Conservation (phyloP, 1,140 invertebrate genomes). For the Drosophila setifemur region DNA sequence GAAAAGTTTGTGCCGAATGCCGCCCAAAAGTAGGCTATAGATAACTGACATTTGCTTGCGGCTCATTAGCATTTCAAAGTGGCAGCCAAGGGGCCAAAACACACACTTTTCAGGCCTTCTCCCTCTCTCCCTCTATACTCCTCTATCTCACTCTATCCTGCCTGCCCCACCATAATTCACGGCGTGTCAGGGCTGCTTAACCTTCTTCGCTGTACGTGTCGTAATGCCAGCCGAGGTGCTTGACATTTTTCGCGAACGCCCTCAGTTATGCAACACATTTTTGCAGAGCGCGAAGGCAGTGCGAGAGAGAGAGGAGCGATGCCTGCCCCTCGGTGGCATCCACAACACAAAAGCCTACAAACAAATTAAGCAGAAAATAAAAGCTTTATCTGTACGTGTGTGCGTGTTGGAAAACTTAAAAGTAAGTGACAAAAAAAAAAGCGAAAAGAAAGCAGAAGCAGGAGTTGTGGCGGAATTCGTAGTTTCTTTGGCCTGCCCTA, state of each 20-base stretch:
- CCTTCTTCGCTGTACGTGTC: slow-evolving; percentile 65
- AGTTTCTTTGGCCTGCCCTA: not conserved
- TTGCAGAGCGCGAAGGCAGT: no score
- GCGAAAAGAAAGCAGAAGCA: not conserved
- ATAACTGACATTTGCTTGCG: slow-evolving; percentile 68
- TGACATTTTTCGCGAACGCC: slow-evolving; percentile 76
- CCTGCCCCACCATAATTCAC: slow-evolving; percentile 46
- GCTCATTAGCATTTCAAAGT: slow-evolving; percentile 73
- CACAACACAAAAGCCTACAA: slow-evolving; percentile 60
- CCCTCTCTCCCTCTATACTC: not conserved
- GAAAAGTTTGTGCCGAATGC: slow-evolving; percentile 37
- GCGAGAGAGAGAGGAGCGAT: slow-evolving; percentile 1
- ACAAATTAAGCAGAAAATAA: slow-evolving; percentile 79
- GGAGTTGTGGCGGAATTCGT: not conserved
- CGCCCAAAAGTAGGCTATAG: slow-evolving; percentile 38
- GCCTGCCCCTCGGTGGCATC: slow-evolving; percentile 15
- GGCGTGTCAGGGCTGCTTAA: slow-evolving; percentile 73
- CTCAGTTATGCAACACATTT: slow-evolving; percentile 66
- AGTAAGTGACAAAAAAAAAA: slow-evolving; percentile 20
- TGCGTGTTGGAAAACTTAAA: slow-evolving; percentile 12
- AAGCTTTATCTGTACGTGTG: slow-evolving; percentile 42
- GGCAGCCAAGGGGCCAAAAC: slow-evolving; percentile 46
- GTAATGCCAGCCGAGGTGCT: slow-evolving; percentile 62
- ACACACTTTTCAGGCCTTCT: slow-evolving; percentile 21
- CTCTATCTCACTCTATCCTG: not conserved